Percentiles rank a stretch among this genome's conserved stretches.
Conservation (phyloP, 2,113 vertebrate genomes). For the Burhinus bistriatus region DNA sequence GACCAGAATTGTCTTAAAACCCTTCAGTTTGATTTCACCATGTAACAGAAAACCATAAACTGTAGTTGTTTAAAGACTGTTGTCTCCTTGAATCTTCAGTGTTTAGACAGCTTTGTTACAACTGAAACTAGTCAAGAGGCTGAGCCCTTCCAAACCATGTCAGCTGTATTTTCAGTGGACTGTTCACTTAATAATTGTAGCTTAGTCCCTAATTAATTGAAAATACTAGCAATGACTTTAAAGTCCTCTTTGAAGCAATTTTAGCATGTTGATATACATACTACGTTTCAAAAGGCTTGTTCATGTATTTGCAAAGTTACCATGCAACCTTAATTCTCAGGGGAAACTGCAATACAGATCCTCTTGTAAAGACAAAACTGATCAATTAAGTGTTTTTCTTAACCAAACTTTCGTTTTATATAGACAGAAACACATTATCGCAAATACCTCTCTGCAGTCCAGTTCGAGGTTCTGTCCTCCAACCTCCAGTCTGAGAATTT, state of each 20-base stretch:
- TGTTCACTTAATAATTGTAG: neutral
- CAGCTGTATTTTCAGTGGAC: neutral
- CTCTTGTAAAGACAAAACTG: neutral
- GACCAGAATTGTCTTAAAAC: neutral
- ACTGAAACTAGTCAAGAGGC: neutral
- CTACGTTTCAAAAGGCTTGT: neutral
- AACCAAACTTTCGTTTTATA: neutral
- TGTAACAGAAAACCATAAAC: neutral
- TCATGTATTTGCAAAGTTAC: neutral
- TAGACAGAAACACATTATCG: neutral
- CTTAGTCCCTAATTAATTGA: neutral
- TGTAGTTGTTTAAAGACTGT: neutral
- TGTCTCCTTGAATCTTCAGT: neutral
- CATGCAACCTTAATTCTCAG: neutral
- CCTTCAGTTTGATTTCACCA: neutral
- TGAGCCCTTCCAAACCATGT: neutral
- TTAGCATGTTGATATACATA: neutral
- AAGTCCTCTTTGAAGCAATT: neutral
- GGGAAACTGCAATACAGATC: neutral
- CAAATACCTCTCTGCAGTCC: slow-evolving; percentile 92
- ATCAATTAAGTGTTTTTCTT: neutral
- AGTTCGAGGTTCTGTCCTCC: slow-evolving; percentile 87
- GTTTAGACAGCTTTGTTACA: neutral
- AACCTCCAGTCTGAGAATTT: slow-evolving; percentile 92
- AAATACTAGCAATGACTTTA: neutral